Evolutionary conservation across 2,888 invertebrate species (phyloP).

Genomic region (Ormyrus nitidulus): DNA sequence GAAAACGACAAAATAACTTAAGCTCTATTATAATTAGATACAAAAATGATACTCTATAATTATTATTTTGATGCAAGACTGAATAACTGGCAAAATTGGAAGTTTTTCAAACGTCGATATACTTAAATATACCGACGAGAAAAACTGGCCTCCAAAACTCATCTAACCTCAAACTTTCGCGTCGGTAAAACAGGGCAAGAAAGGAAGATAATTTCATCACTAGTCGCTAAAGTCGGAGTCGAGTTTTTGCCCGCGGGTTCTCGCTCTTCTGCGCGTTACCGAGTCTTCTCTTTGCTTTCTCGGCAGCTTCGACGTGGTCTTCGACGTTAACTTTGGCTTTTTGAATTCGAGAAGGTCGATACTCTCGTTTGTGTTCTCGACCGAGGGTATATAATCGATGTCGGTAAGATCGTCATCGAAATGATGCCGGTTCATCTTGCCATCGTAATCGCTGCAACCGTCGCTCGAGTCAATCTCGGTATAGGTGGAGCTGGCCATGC

Average conservation of each 20-base stretch:
- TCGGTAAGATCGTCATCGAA: slow-evolving; percentile 16
- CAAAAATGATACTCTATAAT: neutral
- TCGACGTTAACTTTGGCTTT: slow-evolving; percentile 54
- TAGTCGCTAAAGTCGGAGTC: slow-evolving; percentile 65
- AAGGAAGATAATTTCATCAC: neutral
- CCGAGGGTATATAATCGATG: slow-evolving; percentile 25
- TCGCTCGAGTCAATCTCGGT: neutral
- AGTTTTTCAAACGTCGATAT: slow-evolving; percentile 15
- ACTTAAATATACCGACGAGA: slow-evolving; percentile 9
- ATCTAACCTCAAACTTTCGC: too few relatives aligned
- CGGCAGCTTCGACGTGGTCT: slow-evolving; percentile 29
- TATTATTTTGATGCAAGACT: too few relatives aligned
- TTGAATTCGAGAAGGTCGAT: slow-evolving; percentile 58
- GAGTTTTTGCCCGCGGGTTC: slow-evolving; percentile 50
- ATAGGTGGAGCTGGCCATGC: too few relatives aligned
- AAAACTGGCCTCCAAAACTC: neutral
- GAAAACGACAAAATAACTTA: neutral
- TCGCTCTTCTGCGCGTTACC: slow-evolving; percentile 57
- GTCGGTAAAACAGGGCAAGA: neutral
- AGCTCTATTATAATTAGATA: neutral
- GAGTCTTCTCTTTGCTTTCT: slow-evolving; percentile 21
- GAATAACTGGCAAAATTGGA: neutral
- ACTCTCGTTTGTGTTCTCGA: slow-evolving; percentile 56
- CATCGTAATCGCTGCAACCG: too few relatives aligned
- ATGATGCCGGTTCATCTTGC: too few relatives aligned